A percentile compares a stretch with the other conserved stretches of the same genome.
phyloP scores from a whole-genome alignment of 2,113 vertebrate genomes.

The Pseudonaja textilis region DNA sequence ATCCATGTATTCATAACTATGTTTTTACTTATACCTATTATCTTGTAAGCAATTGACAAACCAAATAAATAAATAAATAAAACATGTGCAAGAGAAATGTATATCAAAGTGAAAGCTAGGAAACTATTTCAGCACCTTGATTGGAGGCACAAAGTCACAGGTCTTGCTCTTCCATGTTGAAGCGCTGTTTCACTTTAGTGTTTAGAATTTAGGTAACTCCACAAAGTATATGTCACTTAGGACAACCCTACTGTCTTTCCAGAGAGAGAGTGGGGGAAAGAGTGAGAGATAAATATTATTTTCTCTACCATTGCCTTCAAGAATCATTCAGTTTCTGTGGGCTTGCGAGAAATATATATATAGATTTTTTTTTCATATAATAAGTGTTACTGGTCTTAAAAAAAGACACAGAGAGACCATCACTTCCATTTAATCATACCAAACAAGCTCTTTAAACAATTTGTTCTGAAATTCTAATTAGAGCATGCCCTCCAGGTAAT shows the following conservation, averaged over 20 bases:
- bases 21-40: too few species aligned
- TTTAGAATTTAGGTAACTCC: background rate
- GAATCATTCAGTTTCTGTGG: slow-evolving; percentile 19
- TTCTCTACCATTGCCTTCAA: slow-evolving; percentile 31
- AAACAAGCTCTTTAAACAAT: slow-evolving; percentile 78
- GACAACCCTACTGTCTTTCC: background rate
- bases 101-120: background rate
- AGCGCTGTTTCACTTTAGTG: background rate
- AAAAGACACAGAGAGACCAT: slow-evolving; percentile 11
- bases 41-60: too few species aligned
- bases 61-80: background rate
- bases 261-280: too few species aligned
- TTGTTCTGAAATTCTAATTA: slow-evolving; percentile 80
- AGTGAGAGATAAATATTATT: background rate
- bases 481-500: slow-evolving; percentile 78
- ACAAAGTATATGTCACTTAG: background rate
- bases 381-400: slow-evolving; percentile 63
- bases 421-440: slow-evolving; percentile 71
- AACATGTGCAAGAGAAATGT: background rate
- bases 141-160: background rate
- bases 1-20: too few species aligned
- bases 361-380: slow-evolving; percentile 40
- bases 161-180: background rate
- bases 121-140: background rate
- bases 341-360: background rate